These are phyloP conservation scores for Myiotriccus ornatus DNA, from an alignment of 2,797 vertebrate species.

Conservation along the genomic window DNA sequence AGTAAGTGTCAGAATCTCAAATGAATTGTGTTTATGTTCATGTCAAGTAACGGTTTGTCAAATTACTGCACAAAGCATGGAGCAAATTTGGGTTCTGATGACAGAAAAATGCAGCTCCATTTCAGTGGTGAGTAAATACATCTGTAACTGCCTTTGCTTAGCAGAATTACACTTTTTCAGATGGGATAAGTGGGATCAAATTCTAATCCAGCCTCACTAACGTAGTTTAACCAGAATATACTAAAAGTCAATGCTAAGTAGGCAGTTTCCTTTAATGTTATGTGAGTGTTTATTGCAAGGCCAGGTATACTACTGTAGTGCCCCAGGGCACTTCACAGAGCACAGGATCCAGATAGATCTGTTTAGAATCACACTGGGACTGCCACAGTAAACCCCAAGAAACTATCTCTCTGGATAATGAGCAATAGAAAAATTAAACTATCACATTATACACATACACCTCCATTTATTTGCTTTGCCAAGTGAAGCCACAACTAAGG, in stretches of 20 bases:
- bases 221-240: not conserved
- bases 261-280: not conserved
- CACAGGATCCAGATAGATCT: not conserved
- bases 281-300: not conserved
- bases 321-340: not conserved
- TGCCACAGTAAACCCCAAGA: not conserved
- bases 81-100: constrained; percentile 49
- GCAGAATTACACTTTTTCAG: not conserved
- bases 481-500: not conserved
- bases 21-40: not conserved
- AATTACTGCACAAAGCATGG: constrained; percentile 29
- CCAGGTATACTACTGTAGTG: not conserved
- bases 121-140: not conserved
- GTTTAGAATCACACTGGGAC: not conserved
- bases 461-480: not conserved
- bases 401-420: not conserved
- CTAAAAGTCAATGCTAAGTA: not conserved
- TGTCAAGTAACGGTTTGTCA: constrained; percentile 27
- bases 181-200: not conserved
- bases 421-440: not conserved
- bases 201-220: not conserved
- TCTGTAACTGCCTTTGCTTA: not conserved
- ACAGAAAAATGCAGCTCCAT: constrained; percentile 26
- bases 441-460: not conserved
- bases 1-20: constrained; percentile 1